Percentiles rank a stretch among this genome's conserved stretches.
Conservation (phyloP, 2,888 invertebrate genomes). For the Ormyrus rosae region DNA sequence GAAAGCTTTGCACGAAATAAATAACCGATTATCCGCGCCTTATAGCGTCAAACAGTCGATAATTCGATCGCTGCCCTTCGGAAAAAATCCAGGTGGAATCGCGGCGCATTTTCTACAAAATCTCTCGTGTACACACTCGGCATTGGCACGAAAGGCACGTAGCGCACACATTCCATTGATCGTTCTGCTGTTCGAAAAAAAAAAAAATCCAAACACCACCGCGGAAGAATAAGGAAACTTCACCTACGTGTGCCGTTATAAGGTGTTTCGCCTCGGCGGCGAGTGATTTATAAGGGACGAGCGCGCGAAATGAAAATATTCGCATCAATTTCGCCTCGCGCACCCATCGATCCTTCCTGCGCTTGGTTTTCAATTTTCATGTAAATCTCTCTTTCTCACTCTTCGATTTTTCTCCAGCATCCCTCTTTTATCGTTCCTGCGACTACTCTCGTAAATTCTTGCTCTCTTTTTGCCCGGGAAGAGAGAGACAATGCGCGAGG, state of each 20-base stretch:
- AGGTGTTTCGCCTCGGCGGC: conserved; percentile 28
- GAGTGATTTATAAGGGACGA: conserved; percentile 40
- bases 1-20: too few species aligned
- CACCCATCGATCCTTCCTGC: conserved; percentile 18
- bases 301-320: conserved; percentile 48
- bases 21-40: too few species aligned
- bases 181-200: not conserved
- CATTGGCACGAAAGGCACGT: conserved; percentile 8
- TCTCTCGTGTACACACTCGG: too few species aligned
- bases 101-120: not conserved
- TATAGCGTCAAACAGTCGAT: not conserved
- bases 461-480: not conserved
- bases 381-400: conserved; percentile 35
- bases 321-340: conserved; percentile 47
- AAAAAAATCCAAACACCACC: not conserved
- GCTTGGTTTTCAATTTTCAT: conserved; percentile 51
- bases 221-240: not conserved
- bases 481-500: not conserved
- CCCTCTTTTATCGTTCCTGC: conserved; percentile 45
- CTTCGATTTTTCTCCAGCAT: conserved; percentile 1
- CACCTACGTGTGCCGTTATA: conserved; percentile 13
- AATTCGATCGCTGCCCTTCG: not conserved
- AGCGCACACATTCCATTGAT: conserved; percentile 18
- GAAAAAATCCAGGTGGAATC: conserved; percentile 2
- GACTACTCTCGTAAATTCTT: conserved; percentile 46